Evolutionary conservation across 2,113 vertebrate species (phyloP).

Genomic region (Morone chrysops): DNA sequence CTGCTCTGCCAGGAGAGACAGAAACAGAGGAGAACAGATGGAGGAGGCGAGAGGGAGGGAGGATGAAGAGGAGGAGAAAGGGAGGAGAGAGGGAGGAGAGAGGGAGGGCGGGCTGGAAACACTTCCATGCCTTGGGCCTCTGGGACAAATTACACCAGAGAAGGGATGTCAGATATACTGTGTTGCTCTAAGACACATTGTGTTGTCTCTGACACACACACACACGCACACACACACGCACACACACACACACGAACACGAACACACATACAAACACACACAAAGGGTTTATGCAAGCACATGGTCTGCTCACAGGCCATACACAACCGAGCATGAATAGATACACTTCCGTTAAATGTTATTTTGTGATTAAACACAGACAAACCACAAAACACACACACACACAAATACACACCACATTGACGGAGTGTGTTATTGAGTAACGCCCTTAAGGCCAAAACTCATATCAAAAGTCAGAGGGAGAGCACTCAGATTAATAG

Average conservation of each 20-base stretch:
- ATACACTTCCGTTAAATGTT: not conserved
- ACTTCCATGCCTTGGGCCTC: slow-evolving; percentile 59
- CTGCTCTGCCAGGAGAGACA: slow-evolving; percentile 50
- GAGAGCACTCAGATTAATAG: slow-evolving; percentile 54
- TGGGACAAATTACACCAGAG: slow-evolving; percentile 69
- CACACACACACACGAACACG: slow-evolving; percentile 1
- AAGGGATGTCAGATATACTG: slow-evolving; percentile 54
- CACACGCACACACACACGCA: not conserved
- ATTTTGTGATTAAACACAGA: slow-evolving; percentile 36
- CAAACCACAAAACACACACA: slow-evolving; percentile 12
- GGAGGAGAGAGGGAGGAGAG: not conserved
- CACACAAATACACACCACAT: slow-evolving; percentile 24
- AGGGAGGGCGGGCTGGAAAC: slow-evolving; percentile 27
- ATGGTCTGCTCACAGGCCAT: slow-evolving; percentile 18
- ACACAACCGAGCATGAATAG: slow-evolving; percentile 10
- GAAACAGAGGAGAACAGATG: slow-evolving; percentile 48
- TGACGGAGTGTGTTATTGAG: slow-evolving; percentile 22
- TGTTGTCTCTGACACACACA: too few species aligned
- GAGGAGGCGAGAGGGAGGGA: slow-evolving; percentile 36
- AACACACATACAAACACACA: not conserved
- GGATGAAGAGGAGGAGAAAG: slow-evolving; percentile 3
- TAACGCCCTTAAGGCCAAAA: slow-evolving; percentile 43
- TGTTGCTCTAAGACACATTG: slow-evolving; percentile 3
- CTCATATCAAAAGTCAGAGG: slow-evolving; percentile 46
- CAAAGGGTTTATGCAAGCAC: not conserved